phyloP scores from a whole-genome alignment of 2,888 invertebrate species.

The Latrodectus elegans region DNA sequence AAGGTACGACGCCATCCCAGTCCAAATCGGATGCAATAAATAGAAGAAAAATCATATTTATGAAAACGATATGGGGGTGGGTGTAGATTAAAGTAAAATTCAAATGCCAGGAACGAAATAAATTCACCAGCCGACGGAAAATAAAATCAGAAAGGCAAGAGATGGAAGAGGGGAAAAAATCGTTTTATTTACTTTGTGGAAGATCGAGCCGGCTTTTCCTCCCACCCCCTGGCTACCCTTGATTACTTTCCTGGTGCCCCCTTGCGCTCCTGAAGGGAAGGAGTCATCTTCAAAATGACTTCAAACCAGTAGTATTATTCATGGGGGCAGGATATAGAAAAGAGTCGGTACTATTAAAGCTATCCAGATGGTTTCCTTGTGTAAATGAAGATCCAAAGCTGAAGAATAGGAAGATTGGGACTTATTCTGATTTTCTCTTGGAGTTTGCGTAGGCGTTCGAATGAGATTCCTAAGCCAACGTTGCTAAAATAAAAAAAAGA shows the following conservation, averaged over 20 bases:
- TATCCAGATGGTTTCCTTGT: constrained; percentile 61
- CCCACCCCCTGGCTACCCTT: constrained; percentile 17
- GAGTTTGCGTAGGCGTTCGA: too few relatives aligned
- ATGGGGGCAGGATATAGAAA: constrained; percentile 16
- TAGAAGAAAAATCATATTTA: constrained; percentile 62
- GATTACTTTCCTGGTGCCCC: constrained; percentile 56
- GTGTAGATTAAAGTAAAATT: constrained; percentile 56
- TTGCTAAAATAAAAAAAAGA: too few relatives aligned
- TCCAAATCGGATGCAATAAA: constrained; percentile 48
- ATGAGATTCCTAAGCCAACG: too few relatives aligned
- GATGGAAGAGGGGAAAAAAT: constrained; percentile 17
- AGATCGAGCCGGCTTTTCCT: constrained; percentile 8
- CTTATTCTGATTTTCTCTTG: too few relatives aligned
- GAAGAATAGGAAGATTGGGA: constrained; percentile 26
- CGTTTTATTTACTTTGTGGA: constrained; percentile 59
- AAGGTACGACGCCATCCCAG: background rate
- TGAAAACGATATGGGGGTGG: constrained; percentile 51
- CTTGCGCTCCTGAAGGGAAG: constrained; percentile 3
- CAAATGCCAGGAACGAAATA: constrained; percentile 45
- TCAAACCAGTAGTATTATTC: constrained; percentile 43
- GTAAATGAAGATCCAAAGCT: constrained; percentile 49
- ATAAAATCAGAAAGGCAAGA: constrained; percentile 33
- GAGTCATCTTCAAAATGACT: constrained; percentile 29
- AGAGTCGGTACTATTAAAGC: constrained; percentile 42
- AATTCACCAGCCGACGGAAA: constrained; percentile 43